Evolutionary conservation across 2,113 vertebrate species (phyloP).

Genomic region (Sinocyclocheilus grahami): DNA sequence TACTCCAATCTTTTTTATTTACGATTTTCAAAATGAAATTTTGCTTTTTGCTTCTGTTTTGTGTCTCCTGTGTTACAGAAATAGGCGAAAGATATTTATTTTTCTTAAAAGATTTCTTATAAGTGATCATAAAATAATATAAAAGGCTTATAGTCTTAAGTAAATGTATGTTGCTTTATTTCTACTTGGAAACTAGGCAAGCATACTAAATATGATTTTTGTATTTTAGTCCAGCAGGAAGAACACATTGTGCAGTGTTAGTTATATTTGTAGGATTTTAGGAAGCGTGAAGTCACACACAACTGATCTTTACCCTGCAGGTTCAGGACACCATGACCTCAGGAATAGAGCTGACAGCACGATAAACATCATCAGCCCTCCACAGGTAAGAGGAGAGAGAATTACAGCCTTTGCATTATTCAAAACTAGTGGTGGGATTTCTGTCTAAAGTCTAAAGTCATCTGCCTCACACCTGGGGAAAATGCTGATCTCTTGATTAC

Average conservation of each 20-base stretch:
- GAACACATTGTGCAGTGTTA: not conserved
- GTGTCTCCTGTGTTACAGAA: no score
- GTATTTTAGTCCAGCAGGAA: not conserved
- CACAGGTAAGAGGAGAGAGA: conserved; percentile 61
- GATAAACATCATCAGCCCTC: conserved; percentile 56
- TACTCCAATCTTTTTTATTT: no score
- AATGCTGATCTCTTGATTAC: not conserved
- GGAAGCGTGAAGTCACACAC: conserved; percentile 46
- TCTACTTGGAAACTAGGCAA: not conserved
- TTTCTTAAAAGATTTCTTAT: not conserved
- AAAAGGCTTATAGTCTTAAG: not conserved
- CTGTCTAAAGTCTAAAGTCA: conserved; percentile 23
- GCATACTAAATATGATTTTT: not conserved
- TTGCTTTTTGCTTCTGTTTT: no score
- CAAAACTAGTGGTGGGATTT: conserved; percentile 21
- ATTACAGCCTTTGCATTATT: conserved; percentile 50
- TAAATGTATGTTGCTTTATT: not conserved
- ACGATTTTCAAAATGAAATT: no score
- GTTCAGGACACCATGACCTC: conserved; percentile 54
- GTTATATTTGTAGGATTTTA: not conserved
- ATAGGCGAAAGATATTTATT: not conserved
- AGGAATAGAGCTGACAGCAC: conserved; percentile 50
- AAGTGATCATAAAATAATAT: not conserved
- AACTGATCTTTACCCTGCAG: conserved; percentile 62
- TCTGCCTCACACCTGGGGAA: not conserved